Evolutionary conservation across 2,888 invertebrate genomes (phyloP).

Genomic region (Sarcophaga rosellei): DNA sequence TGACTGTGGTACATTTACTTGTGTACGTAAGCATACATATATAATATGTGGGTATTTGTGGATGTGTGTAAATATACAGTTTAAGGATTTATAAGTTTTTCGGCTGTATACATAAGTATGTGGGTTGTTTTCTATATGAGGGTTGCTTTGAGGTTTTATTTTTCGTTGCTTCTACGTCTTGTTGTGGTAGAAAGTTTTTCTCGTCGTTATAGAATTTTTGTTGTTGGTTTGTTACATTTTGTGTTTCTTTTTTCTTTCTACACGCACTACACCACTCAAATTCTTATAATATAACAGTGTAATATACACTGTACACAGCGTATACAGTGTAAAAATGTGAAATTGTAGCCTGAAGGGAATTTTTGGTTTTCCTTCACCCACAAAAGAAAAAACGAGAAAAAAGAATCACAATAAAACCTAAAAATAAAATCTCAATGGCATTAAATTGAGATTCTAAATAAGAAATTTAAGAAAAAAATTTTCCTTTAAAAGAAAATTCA

Average conservation of each 20-base stretch:
- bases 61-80: neutral
- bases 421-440: slow-evolving; percentile 55
- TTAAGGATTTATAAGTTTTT: neutral
- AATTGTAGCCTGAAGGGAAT: slow-evolving; percentile 58
- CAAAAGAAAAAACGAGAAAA: neutral
- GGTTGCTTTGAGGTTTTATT: slow-evolving; percentile 61
- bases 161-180: slow-evolving; percentile 30
- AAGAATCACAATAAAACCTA: slow-evolving; percentile 6
- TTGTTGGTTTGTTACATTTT: neutral
- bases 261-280: slow-evolving; percentile 4
- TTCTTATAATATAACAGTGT: slow-evolving; percentile 23
- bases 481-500: neutral
- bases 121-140: slow-evolving; percentile 48
- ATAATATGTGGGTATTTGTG: too few species aligned
- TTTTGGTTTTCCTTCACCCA: slow-evolving; percentile 47
- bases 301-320: neutral
- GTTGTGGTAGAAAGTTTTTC: slow-evolving; percentile 43
- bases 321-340: neutral
- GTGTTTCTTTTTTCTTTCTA: slow-evolving; percentile 19
- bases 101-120: slow-evolving; percentile 26
- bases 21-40: too few species aligned
- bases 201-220: slow-evolving; percentile 17
- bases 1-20: too few species aligned
- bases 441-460: slow-evolving; percentile 52
- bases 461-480: slow-evolving; percentile 46